A percentile compares a stretch with the other conserved stretches of the same genome.
Conservation (phyloP, 2,888 invertebrate species). For the Megastigmus dorsalis region DNA sequence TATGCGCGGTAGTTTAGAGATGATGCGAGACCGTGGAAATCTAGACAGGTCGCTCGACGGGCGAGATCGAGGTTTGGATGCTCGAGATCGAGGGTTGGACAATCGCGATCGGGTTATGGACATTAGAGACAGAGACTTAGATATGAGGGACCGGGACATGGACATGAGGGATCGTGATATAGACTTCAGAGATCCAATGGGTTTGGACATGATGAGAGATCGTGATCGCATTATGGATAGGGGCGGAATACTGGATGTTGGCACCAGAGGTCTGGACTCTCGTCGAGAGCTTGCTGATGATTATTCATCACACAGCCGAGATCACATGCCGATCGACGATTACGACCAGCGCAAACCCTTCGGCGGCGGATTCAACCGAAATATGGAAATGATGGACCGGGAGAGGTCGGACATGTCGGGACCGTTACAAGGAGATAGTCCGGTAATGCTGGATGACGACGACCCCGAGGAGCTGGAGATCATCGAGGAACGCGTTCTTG, state of each 20-base stretch:
- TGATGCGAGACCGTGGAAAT: background rate
- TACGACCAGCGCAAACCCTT: constrained; percentile 23
- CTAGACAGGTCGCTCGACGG: background rate
- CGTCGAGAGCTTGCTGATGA: no score
- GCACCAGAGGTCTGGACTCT: no score
- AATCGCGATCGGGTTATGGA: constrained; percentile 22
- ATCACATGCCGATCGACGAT: constrained; percentile 5
- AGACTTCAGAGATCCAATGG: background rate
- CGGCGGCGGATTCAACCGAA: background rate
- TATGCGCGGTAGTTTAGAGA: background rate
- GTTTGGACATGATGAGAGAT: constrained; percentile 4
- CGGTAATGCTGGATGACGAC: constrained; percentile 37
- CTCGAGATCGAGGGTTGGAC: constrained; percentile 20
- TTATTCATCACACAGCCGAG: no score
- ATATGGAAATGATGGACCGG: constrained; percentile 19
- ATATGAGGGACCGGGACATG: constrained; percentile 1
- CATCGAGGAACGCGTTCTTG: constrained; percentile 47
- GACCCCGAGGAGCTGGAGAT: constrained; percentile 48
- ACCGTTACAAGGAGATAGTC: background rate
- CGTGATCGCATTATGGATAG: constrained; percentile 3
- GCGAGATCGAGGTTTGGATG: constrained; percentile 23
- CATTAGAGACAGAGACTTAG: constrained; percentile 2
- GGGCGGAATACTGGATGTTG: background rate
- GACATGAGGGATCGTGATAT: background rate
- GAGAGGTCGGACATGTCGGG: background rate